A percentile compares a stretch with the other conserved stretches of the same genome.
Conservation (phyloP, 2,888 invertebrate genomes). For the Agonopterix heracliana region DNA sequence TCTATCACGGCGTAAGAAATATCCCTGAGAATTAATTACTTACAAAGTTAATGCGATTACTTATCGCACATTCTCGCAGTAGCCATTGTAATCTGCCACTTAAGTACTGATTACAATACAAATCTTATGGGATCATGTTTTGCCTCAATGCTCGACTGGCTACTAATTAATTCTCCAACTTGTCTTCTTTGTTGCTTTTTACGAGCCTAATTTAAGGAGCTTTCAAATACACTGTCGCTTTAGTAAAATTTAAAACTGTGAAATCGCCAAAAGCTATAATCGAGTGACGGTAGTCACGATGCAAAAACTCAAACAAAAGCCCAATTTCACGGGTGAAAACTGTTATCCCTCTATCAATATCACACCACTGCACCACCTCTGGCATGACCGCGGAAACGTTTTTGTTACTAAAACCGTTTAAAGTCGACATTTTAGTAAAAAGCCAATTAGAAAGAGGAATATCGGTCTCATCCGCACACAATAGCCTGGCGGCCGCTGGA, state of each 20-base stretch:
- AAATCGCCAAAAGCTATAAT: no score
- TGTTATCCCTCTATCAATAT: conserved; percentile 17
- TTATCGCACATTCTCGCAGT: conserved; percentile 49
- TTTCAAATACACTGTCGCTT: no score
- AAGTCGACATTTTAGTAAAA: conserved; percentile 43
- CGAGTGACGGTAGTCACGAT: no score
- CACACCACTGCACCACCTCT: conserved; percentile 10
- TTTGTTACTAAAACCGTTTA: conserved; percentile 25
- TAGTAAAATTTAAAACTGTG: no score
- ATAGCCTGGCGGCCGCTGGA: conserved; percentile 41
- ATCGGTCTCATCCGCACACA: conserved; percentile 41
- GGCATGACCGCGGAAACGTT: conserved; percentile 17
- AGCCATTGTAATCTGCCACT: conserved; percentile 32
- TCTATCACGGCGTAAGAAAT: conserved; percentile 58
- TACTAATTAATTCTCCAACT: no score
- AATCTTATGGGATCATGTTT: conserved; percentile 17
- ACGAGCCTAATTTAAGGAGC: no score
- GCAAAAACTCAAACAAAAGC: no score
- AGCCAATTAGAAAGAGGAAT: conserved; percentile 58
- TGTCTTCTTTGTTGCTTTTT: no score
- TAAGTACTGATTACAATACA: conserved; percentile 25
- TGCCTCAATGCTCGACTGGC: not conserved
- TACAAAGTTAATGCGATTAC: conserved; percentile 61
- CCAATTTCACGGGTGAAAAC: no score
- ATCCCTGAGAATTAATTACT: conserved; percentile 60